Percentiles rank a stretch among this genome's conserved stretches.
Conservation (phyloP, 2,113 vertebrate species). For the Myanophis thanlyinensis region DNA sequence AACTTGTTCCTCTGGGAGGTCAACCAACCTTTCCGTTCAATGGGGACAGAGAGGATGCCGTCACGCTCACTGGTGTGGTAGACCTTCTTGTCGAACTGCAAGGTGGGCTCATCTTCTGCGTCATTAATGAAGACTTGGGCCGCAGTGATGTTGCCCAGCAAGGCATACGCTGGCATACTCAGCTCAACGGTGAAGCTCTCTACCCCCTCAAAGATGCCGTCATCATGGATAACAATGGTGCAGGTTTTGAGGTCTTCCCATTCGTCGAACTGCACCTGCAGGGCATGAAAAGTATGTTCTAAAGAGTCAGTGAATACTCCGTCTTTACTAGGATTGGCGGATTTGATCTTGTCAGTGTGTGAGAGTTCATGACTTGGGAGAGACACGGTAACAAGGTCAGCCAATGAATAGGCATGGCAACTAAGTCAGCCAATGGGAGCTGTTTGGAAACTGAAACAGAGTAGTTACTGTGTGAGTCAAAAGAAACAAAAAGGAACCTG, state of each 20-base stretch:
- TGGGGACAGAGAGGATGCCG: conserved; percentile 77
- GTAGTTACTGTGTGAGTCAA: too few species aligned
- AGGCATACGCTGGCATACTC: conserved; percentile 91
- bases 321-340: neutral
- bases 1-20: neutral
- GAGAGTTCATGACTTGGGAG: too few species aligned
- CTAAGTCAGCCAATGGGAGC: too few species aligned
- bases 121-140: conserved; percentile 83
- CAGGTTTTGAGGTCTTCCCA: conserved; percentile 92
- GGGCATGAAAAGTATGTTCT: neutral
- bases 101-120: conserved; percentile 86
- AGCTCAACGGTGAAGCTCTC: conserved; percentile 92
- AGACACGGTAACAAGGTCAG: too few species aligned
- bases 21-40: conserved; percentile 87
- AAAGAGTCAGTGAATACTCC: neutral
- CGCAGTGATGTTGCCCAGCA: conserved; percentile 81
- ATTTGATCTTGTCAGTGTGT: too few species aligned
- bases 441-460: too few species aligned
- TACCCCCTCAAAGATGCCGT: conserved; percentile 80
- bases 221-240: conserved; percentile 85
- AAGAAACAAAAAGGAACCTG: too few species aligned
- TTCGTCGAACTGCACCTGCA: conserved; percentile 96
- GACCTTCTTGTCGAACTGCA: conserved; percentile 88
- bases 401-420: too few species aligned
- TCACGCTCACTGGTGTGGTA: conserved; percentile 86